Percentiles rank a stretch among this genome's conserved stretches.
These are phyloP conservation scores for Podotricha telesiphe DNA, from an alignment of 2,888 invertebrate species.

Conservation along the genomic window DNA sequence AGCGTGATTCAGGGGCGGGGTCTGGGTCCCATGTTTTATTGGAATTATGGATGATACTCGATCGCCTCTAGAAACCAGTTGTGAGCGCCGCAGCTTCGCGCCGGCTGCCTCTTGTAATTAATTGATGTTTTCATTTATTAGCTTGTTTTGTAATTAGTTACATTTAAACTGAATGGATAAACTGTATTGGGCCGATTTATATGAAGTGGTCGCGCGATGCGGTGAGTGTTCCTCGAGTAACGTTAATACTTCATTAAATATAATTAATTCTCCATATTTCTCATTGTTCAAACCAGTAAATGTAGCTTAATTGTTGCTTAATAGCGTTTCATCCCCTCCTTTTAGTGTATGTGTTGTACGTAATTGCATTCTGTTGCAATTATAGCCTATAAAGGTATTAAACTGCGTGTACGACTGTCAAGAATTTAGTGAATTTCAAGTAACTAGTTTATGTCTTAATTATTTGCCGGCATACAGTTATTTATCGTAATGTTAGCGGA, in stretches of 20 bases:
- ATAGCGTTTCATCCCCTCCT: slow-evolving; percentile 28
- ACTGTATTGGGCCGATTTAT: slow-evolving; percentile 66
- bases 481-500: slow-evolving; percentile 42
- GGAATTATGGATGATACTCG: slow-evolving; percentile 82
- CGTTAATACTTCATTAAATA: slow-evolving; percentile 16
- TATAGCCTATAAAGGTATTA: slow-evolving; percentile 35
- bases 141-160: slow-evolving; percentile 76
- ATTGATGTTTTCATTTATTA: slow-evolving; percentile 82
- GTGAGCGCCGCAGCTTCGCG: slow-evolving; percentile 75
- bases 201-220: slow-evolving; percentile 47
- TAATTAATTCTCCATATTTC: slow-evolving; percentile 17
- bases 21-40: slow-evolving; percentile 81
- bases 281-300: slow-evolving; percentile 16
- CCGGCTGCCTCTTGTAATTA: slow-evolving; percentile 80
- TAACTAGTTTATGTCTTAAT: slow-evolving; percentile 48
- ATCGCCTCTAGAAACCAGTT: slow-evolving; percentile 77
- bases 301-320: slow-evolving; percentile 25
- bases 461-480: slow-evolving; percentile 43
- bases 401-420: slow-evolving; percentile 42
- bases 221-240: slow-evolving; percentile 49
- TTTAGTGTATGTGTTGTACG: slow-evolving; percentile 30
- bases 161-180: slow-evolving; percentile 73
- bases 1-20: slow-evolving; percentile 78
- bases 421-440: slow-evolving; percentile 47
- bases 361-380: slow-evolving; percentile 36